A percentile compares a stretch with the other conserved stretches of the same genome.
These are phyloP conservation scores for Pogona vitticeps DNA, from an alignment of 2,113 vertebrate species.

Conservation along the genomic window DNA sequence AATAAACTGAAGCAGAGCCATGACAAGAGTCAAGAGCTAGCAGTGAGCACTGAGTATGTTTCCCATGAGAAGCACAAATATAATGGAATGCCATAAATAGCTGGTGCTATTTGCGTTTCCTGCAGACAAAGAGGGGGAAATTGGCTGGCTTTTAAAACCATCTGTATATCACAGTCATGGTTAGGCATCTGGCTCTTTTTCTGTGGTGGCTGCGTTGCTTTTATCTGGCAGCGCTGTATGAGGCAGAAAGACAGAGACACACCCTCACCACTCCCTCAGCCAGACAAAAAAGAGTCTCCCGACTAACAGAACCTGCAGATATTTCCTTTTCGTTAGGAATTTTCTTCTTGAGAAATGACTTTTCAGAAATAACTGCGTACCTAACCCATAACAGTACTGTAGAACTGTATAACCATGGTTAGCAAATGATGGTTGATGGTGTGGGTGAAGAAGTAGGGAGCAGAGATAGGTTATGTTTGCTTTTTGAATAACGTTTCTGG, in stretches of 20 bases:
- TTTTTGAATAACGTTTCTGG: no score
- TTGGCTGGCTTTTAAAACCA: slow-evolving; percentile 27
- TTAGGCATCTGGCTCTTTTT: slow-evolving; percentile 14
- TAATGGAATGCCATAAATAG: slow-evolving; percentile 50
- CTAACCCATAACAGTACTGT: neutral
- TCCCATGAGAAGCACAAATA: slow-evolving; percentile 67
- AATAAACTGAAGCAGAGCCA: slow-evolving; percentile 46
- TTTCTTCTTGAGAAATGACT: neutral
- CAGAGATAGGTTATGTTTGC: neutral
- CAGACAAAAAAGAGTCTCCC: neutral
- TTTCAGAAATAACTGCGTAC: neutral
- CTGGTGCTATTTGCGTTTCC: slow-evolving; percentile 51
- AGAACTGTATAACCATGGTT: neutral
- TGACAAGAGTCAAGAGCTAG: slow-evolving; percentile 48
- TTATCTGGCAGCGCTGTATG: neutral
- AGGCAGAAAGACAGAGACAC: slow-evolving; percentile 12
- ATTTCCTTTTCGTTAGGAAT: neutral
- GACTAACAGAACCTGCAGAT: slow-evolving; percentile 3
- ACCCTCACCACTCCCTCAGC: neutral
- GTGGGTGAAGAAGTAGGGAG: neutral
- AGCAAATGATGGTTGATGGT: neutral
- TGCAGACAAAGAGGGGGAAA: slow-evolving; percentile 44
- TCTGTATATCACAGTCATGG: slow-evolving; percentile 9
- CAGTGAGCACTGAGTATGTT: slow-evolving; percentile 36
- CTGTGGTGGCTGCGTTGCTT: neutral